Evolutionary conservation across 2,888 invertebrate species (phyloP), one percentile per base, ranked within the genome.

Genomic region (Nebria salina): DNA sequence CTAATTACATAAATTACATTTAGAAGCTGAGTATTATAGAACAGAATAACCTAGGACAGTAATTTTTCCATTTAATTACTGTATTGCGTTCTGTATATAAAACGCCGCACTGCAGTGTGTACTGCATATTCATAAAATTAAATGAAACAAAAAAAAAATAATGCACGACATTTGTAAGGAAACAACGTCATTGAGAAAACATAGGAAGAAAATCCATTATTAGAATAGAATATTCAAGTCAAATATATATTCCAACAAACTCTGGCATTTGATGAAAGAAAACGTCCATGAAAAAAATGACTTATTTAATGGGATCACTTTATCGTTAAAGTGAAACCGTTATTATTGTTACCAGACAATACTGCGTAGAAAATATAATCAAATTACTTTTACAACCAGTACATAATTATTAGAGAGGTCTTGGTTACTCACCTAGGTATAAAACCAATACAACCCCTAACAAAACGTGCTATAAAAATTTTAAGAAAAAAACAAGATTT

Each of bases 331-430:
- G 64, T 15, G 65, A 76, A 34, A 76, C 75, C 65, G 75, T 76
- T 76, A 34, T 34, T 34, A 1, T 34, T 4, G 2, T 34, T 34
- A 34, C 15, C 64, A 34, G 64, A 26, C 7, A 26, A 65, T 13
- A 25, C 9, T 9, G 65, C 8, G 75, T 76, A 76, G 34, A 34
- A 76, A 76, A 76, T 65, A 76, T 76, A 76, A 76, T 76, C 75
- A 76, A 76, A 76, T 76, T 76, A 76, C 11, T 76, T 76, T 76
- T 76, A 76, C 75, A 76, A 76, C 75, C 13, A 65, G 75, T 65
- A 76, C 65, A 65, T 76, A 76, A 76, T 76, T 76, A 76, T 41
- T 64, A 34, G 20, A 42, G 13, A 75, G 42, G 42, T 20, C 65
- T 34, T 34, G 34, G 34, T 34, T 34, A 34, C 34, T 2, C 34